A percentile compares a stretch with the other conserved stretches of the same genome.
Evolutionary conservation across 1,140 invertebrate genomes (phyloP).

Genomic region (Ephestia elutella): DNA sequence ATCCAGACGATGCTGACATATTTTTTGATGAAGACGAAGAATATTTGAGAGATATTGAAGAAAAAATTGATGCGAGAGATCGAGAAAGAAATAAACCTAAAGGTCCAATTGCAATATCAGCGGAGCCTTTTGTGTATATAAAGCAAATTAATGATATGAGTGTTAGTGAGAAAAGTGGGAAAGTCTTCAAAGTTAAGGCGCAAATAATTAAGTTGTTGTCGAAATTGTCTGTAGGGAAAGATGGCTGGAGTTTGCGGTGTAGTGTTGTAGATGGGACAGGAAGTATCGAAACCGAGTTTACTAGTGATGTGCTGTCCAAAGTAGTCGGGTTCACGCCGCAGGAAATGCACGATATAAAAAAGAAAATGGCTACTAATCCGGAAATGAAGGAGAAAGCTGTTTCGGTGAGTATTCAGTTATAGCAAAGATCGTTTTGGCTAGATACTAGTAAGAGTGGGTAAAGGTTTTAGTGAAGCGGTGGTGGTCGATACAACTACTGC

Average conservation of each 20-base stretch:
- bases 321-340: conserved; percentile 54
- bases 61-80: conserved; percentile 34
- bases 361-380: conserved; percentile 42
- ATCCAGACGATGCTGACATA: conserved; percentile 41
- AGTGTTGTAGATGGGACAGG: conserved; percentile 60
- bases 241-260: conserved; percentile 57
- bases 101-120: conserved; percentile 28
- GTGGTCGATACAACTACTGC: too few species aligned
- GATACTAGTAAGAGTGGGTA: too few species aligned
- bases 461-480: too few species aligned
- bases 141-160: conserved; percentile 59
- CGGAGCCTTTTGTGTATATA: conserved; percentile 60
- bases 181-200: conserved; percentile 55
- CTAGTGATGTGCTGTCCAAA: conserved; percentile 51
- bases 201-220: conserved; percentile 58
- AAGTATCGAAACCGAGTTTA: conserved; percentile 52
- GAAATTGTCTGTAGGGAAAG: conserved; percentile 51
- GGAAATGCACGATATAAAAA: conserved; percentile 54
- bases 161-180: conserved; percentile 33
- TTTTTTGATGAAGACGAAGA: conserved; percentile 48
- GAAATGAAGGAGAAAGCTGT: conserved; percentile 46
- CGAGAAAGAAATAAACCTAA: conserved; percentile 15
- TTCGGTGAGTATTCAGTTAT: conserved; percentile 30
- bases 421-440: too few species aligned
- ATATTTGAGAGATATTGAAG: conserved; percentile 47